Evolutionary conservation across 2,888 invertebrate genomes (phyloP), one percentile per base, ranked within the genome.

Genomic region (Drymonia ruficornis): DNA sequence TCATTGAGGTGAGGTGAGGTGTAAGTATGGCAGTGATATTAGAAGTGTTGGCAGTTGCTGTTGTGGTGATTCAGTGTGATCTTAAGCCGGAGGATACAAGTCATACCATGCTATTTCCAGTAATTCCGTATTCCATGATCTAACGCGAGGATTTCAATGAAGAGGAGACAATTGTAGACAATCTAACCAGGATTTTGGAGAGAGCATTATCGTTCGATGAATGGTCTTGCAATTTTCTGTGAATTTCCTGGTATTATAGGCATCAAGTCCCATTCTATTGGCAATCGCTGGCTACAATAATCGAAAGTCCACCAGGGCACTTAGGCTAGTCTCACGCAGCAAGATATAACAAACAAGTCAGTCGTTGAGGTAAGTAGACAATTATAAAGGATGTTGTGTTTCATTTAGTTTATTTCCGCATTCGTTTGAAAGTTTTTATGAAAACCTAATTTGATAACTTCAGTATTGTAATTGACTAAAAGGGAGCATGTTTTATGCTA

Each of bases 81-180:
- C 4, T 23, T 23, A 6, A n/a, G n/a, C n/a, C n/a, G n/a, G n/a
- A n/a, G n/a, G 23, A 6, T 7, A 23, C 7, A 1, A 23, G 23
- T 31, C 2, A 31, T 28, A 28, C 2, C 9, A 31, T 31, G 31
- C 12, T 1, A 31, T 36, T 36, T n/a, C 36, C 36, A 36, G 4
- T 36, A 1, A 36, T 36, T 36, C n/a, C 36, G 9, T n/a, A 13
- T 36, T n/a, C 55, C 60, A 56, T 36, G 36, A 74, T 72, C 66
- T 57, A 71, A 65, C 67, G 6, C 70, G 67, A 67, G 76, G 77
- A 78, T 83, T 84, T 81, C 81, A 83, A 84, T 84, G 83, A 86
- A 79, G 73, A 74, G 58, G 61, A 57, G 60, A 70, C 64, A 67
- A 50, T 55, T 58, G 66, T 70, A 70, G 67, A 73, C 78, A 68